Percentiles rank a stretch among this genome's conserved stretches.
Conservation (phyloP, 2,797 vertebrate genomes). For the Chiropotes sagulatus region DNA sequence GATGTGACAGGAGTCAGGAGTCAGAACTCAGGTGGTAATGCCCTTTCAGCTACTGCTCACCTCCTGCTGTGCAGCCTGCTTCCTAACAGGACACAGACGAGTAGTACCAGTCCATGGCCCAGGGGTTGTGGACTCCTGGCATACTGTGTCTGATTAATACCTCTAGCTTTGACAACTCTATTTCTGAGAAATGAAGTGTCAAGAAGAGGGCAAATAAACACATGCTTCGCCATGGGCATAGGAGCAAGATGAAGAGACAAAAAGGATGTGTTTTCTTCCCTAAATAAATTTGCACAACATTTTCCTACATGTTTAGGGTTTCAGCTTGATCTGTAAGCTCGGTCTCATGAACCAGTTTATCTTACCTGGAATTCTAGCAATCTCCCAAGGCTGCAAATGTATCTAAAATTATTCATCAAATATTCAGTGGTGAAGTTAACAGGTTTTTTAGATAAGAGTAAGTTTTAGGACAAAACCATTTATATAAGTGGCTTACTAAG, state of each 20-base stretch:
- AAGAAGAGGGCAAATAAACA: neutral
- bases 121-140: no score
- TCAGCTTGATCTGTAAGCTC: neutral
- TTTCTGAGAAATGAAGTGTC: neutral
- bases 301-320: neutral
- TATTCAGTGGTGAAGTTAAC: neutral
- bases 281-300: neutral
- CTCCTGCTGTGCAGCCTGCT: no score
- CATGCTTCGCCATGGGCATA: rapidly evolving
- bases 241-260: neutral
- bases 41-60: no score
- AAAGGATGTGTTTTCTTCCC: neutral
- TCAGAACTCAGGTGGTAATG: no score
- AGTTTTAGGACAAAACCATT: neutral
- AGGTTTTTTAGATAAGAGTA: neutral
- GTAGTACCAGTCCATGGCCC: no score
- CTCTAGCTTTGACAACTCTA: neutral
- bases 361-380: neutral
- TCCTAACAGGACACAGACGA: no score
- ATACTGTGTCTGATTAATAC: neutral
- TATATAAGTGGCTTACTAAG: neutral
- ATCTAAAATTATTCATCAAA: neutral
- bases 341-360: neutral
- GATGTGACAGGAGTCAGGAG: no score
- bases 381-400: neutral